Evolutionary conservation across 2,113 vertebrate genomes (phyloP), one percentile per base, ranked within the genome.

Genomic region (Urocolius indicus): DNA sequence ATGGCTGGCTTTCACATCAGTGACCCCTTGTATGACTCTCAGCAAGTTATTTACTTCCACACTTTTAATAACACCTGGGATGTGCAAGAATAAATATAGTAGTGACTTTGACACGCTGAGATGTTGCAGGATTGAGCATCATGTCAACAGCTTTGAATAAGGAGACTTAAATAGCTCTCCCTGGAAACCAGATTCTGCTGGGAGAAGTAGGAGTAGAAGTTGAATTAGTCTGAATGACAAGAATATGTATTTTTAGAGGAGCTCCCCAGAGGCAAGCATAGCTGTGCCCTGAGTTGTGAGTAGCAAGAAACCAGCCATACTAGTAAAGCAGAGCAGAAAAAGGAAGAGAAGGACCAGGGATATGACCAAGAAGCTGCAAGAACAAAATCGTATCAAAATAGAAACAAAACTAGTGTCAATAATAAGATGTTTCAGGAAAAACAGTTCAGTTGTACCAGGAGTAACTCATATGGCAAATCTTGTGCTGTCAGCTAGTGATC

Each of bases 241-340:
- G 84, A 92, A 86, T 67, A 93, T 36, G 34, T 90, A 90, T 90
- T 93, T 96, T 96, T 88, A 95, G 88, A 92, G 76, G 30, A 86
- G 61, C 45, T 80, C 52, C 4, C 17, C 23, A 16, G 85, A 65
- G 75, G 41, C 63, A 83, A 84, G 71, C 57, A 71, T 52, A 87
- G 48, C 61, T 84, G 45, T 95, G 62, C 58, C 55, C 66, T 89
- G 58, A 76, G 49, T 54, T 69, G 51, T 2, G 2, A 48, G n/a
- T 48, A 63, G 52, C 41, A 57, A 87, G 23, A 52, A 91, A 49
- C 71, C 61, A 78, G 23, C 38, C 5, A 5, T 36, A n/a, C 11
- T 34, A 38, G 32, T 66, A 77, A 90, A 88, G 6, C 23, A 48
- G 13, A 26, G 22, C 14, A 88, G 66, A 76, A 65, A 51, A 88